These are phyloP conservation scores for Heliconius melpomene DNA, from an alignment of 1,140 invertebrate genomes.

Conservation along the genomic window DNA sequence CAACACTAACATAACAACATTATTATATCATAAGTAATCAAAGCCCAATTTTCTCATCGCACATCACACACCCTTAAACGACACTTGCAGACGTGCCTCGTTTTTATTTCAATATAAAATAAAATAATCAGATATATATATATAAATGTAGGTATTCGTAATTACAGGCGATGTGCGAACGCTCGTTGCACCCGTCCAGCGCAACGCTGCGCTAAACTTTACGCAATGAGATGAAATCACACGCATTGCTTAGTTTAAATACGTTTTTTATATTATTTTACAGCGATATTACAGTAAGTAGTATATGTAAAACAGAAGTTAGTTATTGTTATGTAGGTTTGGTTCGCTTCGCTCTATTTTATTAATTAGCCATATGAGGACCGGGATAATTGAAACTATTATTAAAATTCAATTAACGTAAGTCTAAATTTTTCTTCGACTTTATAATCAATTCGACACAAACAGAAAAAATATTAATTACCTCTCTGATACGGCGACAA, in stretches of 20 bases:
- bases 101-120: constrained; percentile 15
- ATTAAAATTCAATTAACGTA: background rate
- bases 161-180: constrained; percentile 43
- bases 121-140: constrained; percentile 18
- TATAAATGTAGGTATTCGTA: constrained; percentile 17
- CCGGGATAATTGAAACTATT: background rate
- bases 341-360: too few species aligned
- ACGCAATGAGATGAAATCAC: constrained; percentile 9
- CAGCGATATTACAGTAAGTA: background rate
- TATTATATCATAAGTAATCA: background rate
- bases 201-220: constrained; percentile 37
- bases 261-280: background rate
- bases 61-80: background rate
- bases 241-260: constrained; percentile 15
- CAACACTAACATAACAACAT: background rate
- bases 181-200: constrained; percentile 42
- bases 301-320: background rate
- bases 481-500: too few species aligned
- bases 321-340: background rate
- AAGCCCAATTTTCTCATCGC: background rate
- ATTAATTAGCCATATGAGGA: too few species aligned
- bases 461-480: too few species aligned
- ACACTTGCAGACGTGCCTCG: constrained; percentile 3
- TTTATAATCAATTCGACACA: background rate
- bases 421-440: background rate